Evolutionary conservation across 2,888 invertebrate genomes (phyloP).

Genomic region (Beris morrisii): DNA sequence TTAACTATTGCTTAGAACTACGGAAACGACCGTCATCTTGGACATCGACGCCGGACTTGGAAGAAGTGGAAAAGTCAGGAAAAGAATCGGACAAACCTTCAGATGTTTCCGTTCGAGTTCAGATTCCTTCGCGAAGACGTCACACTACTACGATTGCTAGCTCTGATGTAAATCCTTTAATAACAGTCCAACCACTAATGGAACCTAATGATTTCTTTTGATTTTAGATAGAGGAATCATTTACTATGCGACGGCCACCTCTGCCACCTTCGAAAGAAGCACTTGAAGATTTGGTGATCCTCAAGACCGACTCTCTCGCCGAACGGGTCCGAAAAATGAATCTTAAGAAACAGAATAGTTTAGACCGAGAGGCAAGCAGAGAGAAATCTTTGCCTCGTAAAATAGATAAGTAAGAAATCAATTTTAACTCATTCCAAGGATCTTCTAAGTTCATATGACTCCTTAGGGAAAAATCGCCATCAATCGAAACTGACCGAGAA

Average conservation of each 20-base stretch:
- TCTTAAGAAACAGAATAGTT: conserved; percentile 56
- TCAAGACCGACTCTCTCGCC: conserved; percentile 69
- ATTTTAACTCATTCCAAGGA: not conserved
- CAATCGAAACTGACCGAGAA: conserved; percentile 5
- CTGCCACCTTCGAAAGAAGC: conserved; percentile 57
- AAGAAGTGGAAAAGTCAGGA: conserved; percentile 52
- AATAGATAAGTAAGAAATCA: conserved; percentile 48
- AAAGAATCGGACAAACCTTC: conserved; percentile 60
- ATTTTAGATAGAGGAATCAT: conserved; percentile 53
- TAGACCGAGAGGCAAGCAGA: conserved; percentile 52
- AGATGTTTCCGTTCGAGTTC: conserved; percentile 68
- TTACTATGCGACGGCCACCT: conserved; percentile 60
- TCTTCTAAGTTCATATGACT: no score
- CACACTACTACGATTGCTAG: conserved; percentile 61
- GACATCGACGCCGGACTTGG: conserved; percentile 83
- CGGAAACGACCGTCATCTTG: conserved; percentile 64
- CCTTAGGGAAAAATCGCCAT: conserved; percentile 38
- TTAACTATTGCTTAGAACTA: conserved; percentile 57
- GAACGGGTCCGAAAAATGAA: conserved; percentile 71
- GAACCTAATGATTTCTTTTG: not conserved
- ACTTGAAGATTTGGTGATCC: conserved; percentile 62
- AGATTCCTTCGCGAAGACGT: conserved; percentile 64
- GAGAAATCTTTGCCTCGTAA: conserved; percentile 52
- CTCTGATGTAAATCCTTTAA: conserved; percentile 43
- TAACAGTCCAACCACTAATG: not conserved